Conservation (phyloP, 1,140 invertebrate genomes). For the Frieseomelitta varia region DNA sequence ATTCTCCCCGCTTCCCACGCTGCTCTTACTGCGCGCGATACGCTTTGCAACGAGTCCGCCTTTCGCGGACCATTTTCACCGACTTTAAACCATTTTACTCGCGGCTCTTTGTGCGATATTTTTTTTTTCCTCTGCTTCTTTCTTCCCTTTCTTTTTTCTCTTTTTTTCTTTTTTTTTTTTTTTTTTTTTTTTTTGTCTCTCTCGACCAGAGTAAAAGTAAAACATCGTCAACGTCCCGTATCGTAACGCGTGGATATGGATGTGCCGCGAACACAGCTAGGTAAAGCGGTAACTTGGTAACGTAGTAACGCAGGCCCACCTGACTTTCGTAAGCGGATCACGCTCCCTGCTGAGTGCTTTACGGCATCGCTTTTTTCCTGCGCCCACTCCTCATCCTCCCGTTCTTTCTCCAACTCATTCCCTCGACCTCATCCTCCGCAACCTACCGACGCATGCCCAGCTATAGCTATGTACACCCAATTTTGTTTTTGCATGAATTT, state of each 20-base stretch:
- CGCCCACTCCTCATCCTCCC: slow-evolving; percentile 62
- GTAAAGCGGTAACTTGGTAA: slow-evolving; percentile 72
- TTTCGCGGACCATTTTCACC: slow-evolving; percentile 3
- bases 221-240: slow-evolving; percentile 47
- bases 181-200: background rate
- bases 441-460: background rate
- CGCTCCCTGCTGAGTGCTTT: slow-evolving; percentile 80
- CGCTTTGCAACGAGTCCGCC: slow-evolving; percentile 3
- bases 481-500: too few species aligned
- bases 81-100: slow-evolving; percentile 41
- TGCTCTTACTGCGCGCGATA: slow-evolving; percentile 7
- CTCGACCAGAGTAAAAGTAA: slow-evolving; percentile 1
- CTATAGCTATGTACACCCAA: background rate
- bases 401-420: slow-evolving; percentile 20
- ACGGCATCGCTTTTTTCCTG: slow-evolving; percentile 79
- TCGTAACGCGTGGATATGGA: slow-evolving; percentile 50
- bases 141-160: slow-evolving; percentile 1
- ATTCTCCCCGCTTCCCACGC: background rate
- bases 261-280: slow-evolving; percentile 54
- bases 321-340: slow-evolving; percentile 80
- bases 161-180: background rate
- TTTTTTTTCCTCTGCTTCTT: too few species aligned
- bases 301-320: slow-evolving; percentile 66
- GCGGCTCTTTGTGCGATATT: slow-evolving; percentile 36
- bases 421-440: slow-evolving; percentile 5